A percentile compares a stretch with the other conserved stretches of the same genome.
phyloP scores from a whole-genome alignment of 2,113 vertebrate genomes.

The Lipophrys pholis region DNA sequence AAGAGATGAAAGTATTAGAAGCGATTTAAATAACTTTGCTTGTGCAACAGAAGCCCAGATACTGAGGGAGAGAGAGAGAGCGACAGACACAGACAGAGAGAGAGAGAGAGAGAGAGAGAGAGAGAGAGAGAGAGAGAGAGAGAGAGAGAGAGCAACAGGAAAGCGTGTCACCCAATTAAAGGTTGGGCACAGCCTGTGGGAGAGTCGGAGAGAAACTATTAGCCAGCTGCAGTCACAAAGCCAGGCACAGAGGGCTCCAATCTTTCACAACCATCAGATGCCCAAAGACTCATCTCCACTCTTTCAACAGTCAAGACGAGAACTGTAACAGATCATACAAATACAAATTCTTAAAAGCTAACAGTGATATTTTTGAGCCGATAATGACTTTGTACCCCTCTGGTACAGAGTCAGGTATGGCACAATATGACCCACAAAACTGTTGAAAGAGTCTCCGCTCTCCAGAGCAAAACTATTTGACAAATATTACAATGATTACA shows the following conservation, averaged over 20 bases:
- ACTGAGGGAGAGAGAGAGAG: constrained; percentile 27
- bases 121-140: constrained; percentile 30
- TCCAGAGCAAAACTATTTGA: too few species aligned
- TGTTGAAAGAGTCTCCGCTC: too few species aligned
- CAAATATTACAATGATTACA: too few species aligned
- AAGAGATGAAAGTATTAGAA: constrained; percentile 82
- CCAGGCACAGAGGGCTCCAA: constrained; percentile 42
- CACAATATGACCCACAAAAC: too few species aligned
- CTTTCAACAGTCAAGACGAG: too few species aligned
- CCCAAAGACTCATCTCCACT: too few species aligned
- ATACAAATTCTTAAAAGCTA: too few species aligned
- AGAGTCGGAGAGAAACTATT: constrained; percentile 66
- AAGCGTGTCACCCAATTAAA: constrained; percentile 77
- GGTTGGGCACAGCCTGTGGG: constrained; percentile 62
- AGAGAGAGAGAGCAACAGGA: constrained; percentile 41
- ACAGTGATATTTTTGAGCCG: too few species aligned
- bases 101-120: constrained; percentile 26
- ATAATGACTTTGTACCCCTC: too few species aligned
- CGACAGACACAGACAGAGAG: constrained; percentile 23
- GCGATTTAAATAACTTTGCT: constrained; percentile 79
- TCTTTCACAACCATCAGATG: constrained; percentile 66
- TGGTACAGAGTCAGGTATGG: too few species aligned
- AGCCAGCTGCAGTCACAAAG: constrained; percentile 50
- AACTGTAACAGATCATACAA: too few species aligned
- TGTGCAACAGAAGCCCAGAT: constrained; percentile 53